These are phyloP conservation scores for Hanleya hanleyi DNA, from an alignment of 2,888 invertebrate genomes.

Conservation along the genomic window DNA sequence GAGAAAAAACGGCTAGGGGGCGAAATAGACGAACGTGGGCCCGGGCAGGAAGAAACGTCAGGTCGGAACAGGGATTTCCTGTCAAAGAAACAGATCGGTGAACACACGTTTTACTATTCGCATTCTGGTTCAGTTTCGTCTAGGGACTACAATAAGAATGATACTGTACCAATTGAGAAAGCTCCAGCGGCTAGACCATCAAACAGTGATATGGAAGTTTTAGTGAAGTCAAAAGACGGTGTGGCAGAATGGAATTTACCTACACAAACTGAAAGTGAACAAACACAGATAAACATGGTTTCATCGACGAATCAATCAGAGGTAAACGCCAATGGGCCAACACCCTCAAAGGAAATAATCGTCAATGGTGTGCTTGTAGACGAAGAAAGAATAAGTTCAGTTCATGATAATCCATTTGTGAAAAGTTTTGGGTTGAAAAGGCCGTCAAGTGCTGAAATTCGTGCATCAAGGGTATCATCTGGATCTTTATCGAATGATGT, in stretches of 20 bases:
- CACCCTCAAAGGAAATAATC: not conserved
- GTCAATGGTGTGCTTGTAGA: slow-evolving; percentile 13
- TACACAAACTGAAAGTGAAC: not conserved
- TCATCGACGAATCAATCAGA: not conserved
- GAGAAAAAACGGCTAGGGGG: slow-evolving; percentile 20
- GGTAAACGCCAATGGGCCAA: not conserved
- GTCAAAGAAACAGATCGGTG: not conserved
- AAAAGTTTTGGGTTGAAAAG: slow-evolving; percentile 36
- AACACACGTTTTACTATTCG: not conserved
- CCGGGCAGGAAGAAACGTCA: not conserved
- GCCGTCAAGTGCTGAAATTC: too few relatives aligned
- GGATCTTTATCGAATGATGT: too few relatives aligned
- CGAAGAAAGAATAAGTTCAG: slow-evolving; percentile 34
- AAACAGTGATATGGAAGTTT: not conserved
- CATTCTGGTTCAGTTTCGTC: not conserved
- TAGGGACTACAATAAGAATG: not conserved
- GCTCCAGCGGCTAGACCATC: not conserved
- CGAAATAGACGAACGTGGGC: not conserved
- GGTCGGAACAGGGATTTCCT: not conserved
- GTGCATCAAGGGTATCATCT: too few relatives aligned
- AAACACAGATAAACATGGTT: not conserved
- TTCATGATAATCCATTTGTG: slow-evolving; percentile 41
- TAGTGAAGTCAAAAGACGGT: not conserved
- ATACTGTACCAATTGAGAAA: not conserved
- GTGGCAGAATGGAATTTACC: slow-evolving; percentile 1